Evolutionary conservation across 2,113 vertebrate species (phyloP).

Genomic region (Gopherus evgoodei): DNA sequence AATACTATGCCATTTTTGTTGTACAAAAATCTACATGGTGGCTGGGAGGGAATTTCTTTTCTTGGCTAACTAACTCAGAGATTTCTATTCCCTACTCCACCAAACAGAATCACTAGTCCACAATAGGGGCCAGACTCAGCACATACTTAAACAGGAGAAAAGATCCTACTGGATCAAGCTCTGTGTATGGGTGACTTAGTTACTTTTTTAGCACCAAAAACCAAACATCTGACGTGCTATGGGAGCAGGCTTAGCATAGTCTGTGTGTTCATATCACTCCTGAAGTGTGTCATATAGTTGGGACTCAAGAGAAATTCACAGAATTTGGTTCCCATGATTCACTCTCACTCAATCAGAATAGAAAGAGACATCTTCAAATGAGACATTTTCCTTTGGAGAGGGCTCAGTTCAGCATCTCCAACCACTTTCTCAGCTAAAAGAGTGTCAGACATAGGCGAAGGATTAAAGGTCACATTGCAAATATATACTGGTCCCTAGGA

Average conservation of each 20-base stretch:
- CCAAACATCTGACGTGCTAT: rapidly evolving
- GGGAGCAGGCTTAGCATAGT: rapidly evolving
- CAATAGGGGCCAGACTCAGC: neutral
- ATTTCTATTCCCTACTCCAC: neutral
- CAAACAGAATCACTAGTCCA: neutral
- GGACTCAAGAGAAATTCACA: neutral
- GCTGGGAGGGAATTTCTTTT: neutral
- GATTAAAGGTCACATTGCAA: neutral
- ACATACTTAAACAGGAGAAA: neutral
- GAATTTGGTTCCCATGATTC: neutral
- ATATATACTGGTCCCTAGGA: conserved; percentile 12
- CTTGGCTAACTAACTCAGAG: neutral
- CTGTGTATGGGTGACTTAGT: neutral
- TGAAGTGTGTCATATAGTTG: rapidly evolving
- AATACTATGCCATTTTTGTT: neutral
- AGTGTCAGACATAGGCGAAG: neutral
- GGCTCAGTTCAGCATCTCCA: neutral
- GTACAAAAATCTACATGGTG: neutral
- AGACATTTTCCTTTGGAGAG: neutral
- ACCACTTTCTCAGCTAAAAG: neutral
- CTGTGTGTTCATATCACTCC: neutral
- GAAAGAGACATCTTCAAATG: neutral
- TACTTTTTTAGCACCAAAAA: too few species aligned
- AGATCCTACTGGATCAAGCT: neutral
- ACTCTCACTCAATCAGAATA: neutral